phyloP scores from a whole-genome alignment of 2,797 vertebrate species.

The Pangasius macronema region DNA sequence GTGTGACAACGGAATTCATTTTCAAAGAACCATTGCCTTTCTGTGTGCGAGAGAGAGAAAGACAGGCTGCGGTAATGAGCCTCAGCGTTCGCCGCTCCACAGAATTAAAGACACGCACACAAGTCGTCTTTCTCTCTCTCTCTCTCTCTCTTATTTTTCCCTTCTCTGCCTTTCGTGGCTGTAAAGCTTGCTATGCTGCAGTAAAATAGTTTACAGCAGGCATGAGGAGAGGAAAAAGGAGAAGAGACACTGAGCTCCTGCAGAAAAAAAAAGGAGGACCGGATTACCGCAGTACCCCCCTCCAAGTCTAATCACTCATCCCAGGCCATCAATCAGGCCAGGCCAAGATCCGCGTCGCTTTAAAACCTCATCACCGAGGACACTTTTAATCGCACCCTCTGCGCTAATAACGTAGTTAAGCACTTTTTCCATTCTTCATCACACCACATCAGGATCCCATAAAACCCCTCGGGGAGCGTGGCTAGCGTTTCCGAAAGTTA shows the following conservation, averaged over 20 bases:
- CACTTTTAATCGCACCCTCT: conserved; percentile 63
- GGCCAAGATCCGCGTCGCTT: conserved; percentile 33
- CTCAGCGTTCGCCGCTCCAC: conserved; percentile 53
- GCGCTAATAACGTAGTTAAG: conserved; percentile 62
- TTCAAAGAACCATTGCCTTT: conserved; percentile 48
- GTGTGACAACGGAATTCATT: conserved; percentile 63
- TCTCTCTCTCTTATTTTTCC: neutral
- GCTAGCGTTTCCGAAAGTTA: conserved; percentile 48
- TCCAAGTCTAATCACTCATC: conserved; percentile 64
- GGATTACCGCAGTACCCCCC: conserved; percentile 13
- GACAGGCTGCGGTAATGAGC: conserved; percentile 63
- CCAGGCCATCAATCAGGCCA: conserved; percentile 65
- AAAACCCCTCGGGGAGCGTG: conserved; percentile 59
- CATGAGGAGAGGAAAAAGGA: conserved; percentile 44
- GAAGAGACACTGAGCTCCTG: conserved; percentile 48
- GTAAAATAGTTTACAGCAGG: conserved; percentile 69
- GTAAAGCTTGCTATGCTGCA: conserved; percentile 65
- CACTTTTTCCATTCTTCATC: conserved; percentile 62
- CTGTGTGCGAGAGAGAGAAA: conserved; percentile 44
- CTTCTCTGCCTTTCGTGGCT: conserved; percentile 35
- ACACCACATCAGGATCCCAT: conserved; percentile 55
- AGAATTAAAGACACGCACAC: conserved; percentile 64
- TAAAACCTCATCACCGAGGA: conserved; percentile 60
- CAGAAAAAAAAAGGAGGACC: conserved; percentile 31
- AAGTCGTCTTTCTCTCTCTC: conserved; percentile 37